Conservation (phyloP, 2,888 invertebrate genomes). For the Blera fallax region DNA sequence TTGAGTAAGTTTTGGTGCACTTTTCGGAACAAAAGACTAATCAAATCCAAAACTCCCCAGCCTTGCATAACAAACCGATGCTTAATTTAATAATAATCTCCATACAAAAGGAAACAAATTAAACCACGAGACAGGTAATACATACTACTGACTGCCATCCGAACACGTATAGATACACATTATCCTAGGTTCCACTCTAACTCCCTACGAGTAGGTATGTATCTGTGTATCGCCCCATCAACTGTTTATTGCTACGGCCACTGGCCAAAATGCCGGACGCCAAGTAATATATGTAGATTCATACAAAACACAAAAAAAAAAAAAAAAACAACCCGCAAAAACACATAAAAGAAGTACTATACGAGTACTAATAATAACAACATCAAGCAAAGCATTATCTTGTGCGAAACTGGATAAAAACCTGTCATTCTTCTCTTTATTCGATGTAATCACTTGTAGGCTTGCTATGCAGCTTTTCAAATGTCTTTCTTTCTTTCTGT, state of each 20-base stretch:
- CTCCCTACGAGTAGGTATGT: neutral
- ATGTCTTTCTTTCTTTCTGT: slow-evolving; percentile 46
- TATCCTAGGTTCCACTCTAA: neutral
- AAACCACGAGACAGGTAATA: neutral
- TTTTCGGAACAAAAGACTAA: too few relatives aligned
- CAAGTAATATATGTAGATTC: slow-evolving; percentile 57
- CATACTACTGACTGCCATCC: neutral
- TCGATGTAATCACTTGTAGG: slow-evolving; percentile 70
- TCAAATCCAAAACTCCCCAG: too few relatives aligned
- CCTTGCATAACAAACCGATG: too few relatives aligned
- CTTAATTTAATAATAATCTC: too few relatives aligned
- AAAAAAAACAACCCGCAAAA: too few relatives aligned
- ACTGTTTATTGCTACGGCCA: slow-evolving; percentile 26
- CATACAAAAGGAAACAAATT: neutral
- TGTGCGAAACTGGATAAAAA: slow-evolving; percentile 70
- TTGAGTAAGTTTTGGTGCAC: too few relatives aligned
- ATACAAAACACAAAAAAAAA: slow-evolving; percentile 12
- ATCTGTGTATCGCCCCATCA: neutral
- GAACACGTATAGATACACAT: neutral
- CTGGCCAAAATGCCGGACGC: slow-evolving; percentile 44
- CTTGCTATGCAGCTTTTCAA: slow-evolving; percentile 68
- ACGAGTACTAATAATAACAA: slow-evolving; percentile 62
- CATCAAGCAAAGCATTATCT: slow-evolving; percentile 65
- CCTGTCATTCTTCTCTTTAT: slow-evolving; percentile 71
- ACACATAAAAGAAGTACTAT: slow-evolving; percentile 17